phyloP scores from a whole-genome alignment of 1,140 invertebrate genomes.

The Orchestia grillus region DNA sequence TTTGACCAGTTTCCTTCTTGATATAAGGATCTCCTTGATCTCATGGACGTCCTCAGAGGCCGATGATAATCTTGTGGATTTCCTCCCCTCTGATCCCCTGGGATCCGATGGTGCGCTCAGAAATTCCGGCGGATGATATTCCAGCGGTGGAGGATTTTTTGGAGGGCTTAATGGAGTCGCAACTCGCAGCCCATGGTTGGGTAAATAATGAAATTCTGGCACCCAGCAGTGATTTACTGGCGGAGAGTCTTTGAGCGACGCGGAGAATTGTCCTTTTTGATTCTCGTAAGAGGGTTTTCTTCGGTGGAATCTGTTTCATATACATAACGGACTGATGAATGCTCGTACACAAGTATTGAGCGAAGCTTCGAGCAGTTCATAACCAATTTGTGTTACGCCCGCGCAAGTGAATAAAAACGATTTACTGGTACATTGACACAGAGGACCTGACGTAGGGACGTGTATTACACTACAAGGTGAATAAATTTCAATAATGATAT shows the following conservation, averaged over 20 bases:
- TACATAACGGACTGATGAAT: neutral
- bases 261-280: neutral
- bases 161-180: neutral
- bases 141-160: neutral
- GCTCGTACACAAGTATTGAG: neutral
- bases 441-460: no score
- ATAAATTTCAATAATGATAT: no score
- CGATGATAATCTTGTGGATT: neutral
- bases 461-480: no score
- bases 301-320: neutral
- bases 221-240: neutral
- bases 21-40: neutral
- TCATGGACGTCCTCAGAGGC: neutral
- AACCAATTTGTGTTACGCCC: no score
- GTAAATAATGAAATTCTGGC: slow-evolving; percentile 9
- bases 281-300: neutral
- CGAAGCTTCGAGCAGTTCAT: neutral
- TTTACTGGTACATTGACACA: neutral
- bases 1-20: neutral
- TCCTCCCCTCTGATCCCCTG: neutral
- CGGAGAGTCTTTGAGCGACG: neutral
- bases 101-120: neutral
- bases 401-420: neutral
- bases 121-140: neutral
- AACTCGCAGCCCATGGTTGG: neutral